These are phyloP conservation scores for Vulpes ferrilata DNA, from an alignment of 2,113 vertebrate genomes.

Conservation along the genomic window DNA sequence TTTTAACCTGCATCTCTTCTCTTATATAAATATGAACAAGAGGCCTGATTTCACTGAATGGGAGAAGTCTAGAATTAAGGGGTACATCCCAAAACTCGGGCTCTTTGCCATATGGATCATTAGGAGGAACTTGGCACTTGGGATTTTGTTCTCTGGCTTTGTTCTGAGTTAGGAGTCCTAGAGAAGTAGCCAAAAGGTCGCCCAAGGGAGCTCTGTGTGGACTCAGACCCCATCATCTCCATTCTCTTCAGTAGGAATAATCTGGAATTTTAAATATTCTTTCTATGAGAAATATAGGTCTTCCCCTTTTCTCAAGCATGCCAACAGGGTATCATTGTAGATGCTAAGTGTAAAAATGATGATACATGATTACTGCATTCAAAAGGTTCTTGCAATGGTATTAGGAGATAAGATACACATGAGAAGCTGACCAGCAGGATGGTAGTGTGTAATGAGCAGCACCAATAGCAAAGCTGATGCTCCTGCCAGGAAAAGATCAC, in stretches of 20 bases:
- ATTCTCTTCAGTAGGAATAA: neutral
- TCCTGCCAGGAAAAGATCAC: neutral
- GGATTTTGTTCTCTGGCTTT: neutral
- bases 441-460: neutral
- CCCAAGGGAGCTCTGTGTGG: neutral
- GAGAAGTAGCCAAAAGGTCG: neutral
- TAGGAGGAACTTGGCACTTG: neutral
- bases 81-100: rapidly evolving
- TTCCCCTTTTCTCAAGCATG: neutral
- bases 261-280: neutral
- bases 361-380: neutral
- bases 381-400: neutral
- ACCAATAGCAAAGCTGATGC: neutral
- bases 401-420: neutral
- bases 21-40: neutral
- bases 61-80: neutral
- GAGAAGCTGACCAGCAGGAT: neutral
- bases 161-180: neutral
- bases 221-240: neutral
- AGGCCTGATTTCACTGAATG: neutral
- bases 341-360: conserved; percentile 11
- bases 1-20: neutral
- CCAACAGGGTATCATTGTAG: neutral
- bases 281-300: neutral
- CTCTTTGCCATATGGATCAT: neutral